Evolutionary conservation across 2,797 vertebrate genomes (phyloP), one percentile per base, ranked within the genome.

Genomic region (Myotis vivesi): DNA sequence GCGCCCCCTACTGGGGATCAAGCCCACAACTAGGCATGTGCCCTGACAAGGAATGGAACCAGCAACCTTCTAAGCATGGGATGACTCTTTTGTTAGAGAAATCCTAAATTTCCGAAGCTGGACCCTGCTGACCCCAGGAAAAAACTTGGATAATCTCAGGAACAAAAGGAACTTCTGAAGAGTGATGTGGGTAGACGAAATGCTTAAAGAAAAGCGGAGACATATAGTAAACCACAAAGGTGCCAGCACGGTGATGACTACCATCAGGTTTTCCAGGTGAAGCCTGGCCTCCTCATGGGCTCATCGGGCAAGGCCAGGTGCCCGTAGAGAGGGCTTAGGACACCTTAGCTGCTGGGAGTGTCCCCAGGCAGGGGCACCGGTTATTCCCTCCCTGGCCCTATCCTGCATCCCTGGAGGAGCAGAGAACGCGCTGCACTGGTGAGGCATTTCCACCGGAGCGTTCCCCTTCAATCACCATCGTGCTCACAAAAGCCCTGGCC

Each of bases 281-380:
- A 19, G 2, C 12, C 20, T 62, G 62, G 36, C 4, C 5, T 2
- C 3, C 33, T 89, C 8, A 2, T 1, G 46, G 25, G 13, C 77
- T 73, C 23, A 15, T 3, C 25, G 25, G 81, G 57, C 17, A 22
- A 59, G 66, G 19, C 25, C 17, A 41, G 33, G 2, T 22, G 57
- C 41, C 41, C 12, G 41, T 33, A 83, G 20, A 2, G 36, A 20
- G 10, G 22, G 11, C 17, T 41, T 25, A 19, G 51, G n/a, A 68
- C n/a, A 33, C 2, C 6, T 12, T 44, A 0, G 0, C 33, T 19
- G 28, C 41, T 3, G 2, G 20, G 13, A 9, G 3, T 16, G 15
- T 46, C 72, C 22, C n/a, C 55, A 68, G 57, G 22, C 30, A 53
- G 30, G 23, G 62, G 49, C 44, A 41, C 11, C 25, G 15, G 49